phyloP scores from a whole-genome alignment of 2,113 vertebrate species.

The Hassar affinis region DNA sequence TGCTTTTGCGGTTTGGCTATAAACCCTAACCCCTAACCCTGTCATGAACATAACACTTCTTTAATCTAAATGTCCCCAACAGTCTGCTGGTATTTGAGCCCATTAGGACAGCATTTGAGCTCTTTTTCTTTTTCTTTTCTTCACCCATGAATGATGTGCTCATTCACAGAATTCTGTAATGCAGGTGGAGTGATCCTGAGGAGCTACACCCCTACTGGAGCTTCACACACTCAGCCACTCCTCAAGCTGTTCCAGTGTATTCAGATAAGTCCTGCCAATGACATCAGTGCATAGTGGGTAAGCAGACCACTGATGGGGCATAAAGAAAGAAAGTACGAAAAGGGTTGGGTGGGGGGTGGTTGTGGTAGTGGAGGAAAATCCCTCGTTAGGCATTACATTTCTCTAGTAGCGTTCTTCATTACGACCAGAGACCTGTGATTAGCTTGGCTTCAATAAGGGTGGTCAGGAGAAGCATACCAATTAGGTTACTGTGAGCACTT shows the following conservation, averaged over 20 bases:
- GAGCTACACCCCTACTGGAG: conserved; percentile 18
- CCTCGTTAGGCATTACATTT: conserved; percentile 86
- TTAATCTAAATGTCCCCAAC: not conserved
- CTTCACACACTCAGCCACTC: conserved; percentile 26
- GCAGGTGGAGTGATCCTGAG: conserved; percentile 49
- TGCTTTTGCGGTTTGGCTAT: no score
- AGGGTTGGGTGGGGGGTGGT: conserved; percentile 34
- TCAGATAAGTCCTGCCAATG: conserved; percentile 51
- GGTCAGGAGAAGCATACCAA: conserved; percentile 88
- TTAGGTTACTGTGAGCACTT: conserved; percentile 81
- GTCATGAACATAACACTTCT: not conserved
- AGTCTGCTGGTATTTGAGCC: conserved; percentile 15
- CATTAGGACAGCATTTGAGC: conserved; percentile 13
- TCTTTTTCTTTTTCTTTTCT: conserved; percentile 18
- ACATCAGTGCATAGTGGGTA: conserved; percentile 40
- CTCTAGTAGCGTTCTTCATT: conserved; percentile 88
- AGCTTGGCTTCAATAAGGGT: conserved; percentile 88
- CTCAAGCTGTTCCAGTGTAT: conserved; percentile 38
- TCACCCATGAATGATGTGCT: conserved; percentile 38
- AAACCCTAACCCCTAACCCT: not conserved
- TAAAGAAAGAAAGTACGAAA: conserved; percentile 35
- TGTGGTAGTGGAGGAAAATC: conserved; percentile 70
- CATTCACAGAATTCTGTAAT: conserved; percentile 38
- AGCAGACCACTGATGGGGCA: conserved; percentile 42
- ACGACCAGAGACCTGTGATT: conserved; percentile 90